phyloP scores from a whole-genome alignment of 2,797 vertebrate species.

The Aotus griseimembra region DNA sequence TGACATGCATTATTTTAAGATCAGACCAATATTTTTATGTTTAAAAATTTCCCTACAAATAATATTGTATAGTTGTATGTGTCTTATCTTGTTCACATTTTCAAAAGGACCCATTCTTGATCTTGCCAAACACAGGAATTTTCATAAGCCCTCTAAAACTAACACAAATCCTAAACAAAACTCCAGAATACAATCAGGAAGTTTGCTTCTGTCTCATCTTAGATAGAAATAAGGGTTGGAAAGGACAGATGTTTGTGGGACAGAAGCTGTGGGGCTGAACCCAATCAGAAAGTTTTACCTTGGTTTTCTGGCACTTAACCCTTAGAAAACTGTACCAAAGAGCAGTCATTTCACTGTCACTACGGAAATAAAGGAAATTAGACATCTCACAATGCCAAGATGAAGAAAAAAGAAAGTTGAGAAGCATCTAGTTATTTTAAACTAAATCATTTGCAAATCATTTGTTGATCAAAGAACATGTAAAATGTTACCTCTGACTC shows the following conservation, averaged over 20 bases:
- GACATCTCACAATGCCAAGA: slow-evolving; percentile 76
- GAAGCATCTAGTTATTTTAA: not conserved
- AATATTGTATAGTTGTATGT: not conserved
- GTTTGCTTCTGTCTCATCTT: slow-evolving; percentile 78
- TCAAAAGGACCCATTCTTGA: not conserved
- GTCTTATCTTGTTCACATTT: not conserved
- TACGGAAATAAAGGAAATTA: slow-evolving; percentile 84
- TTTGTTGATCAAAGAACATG: not conserved
- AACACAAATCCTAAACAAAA: slow-evolving; percentile 50
- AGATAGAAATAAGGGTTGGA: slow-evolving; percentile 67
- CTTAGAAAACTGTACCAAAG: slow-evolving; percentile 63
- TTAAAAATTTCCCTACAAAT: slow-evolving; percentile 19
- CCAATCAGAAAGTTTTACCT: slow-evolving; percentile 81
- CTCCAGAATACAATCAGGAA: slow-evolving; percentile 70
- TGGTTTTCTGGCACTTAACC: slow-evolving; percentile 82
- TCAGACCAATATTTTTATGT: not conserved
- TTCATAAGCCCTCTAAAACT: slow-evolving; percentile 64
- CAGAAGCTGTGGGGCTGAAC: slow-evolving; percentile 78
- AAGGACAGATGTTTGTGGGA: slow-evolving; percentile 78
- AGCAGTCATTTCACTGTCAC: slow-evolving; percentile 82
- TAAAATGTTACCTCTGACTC: slow-evolving; percentile 26
- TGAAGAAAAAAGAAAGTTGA: not conserved
- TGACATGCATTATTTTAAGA: slow-evolving; percentile 35
- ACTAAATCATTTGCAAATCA: slow-evolving; percentile 5
- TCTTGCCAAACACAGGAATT: not conserved